Conservation (phyloP, 1,140 invertebrate genomes). For the Pachyrhynchus sulphureomaculatus region DNA sequence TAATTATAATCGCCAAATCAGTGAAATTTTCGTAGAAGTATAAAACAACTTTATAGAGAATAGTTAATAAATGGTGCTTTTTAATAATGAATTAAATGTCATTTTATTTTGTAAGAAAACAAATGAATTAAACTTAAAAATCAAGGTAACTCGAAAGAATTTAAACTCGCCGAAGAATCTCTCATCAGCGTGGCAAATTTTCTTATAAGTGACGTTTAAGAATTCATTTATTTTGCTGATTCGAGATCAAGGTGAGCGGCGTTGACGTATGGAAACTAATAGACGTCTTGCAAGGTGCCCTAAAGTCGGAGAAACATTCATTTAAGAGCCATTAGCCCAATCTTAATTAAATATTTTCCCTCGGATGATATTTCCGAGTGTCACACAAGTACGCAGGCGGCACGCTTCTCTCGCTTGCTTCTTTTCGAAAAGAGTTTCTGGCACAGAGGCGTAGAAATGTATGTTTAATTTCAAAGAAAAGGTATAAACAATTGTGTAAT, state of each 20-base stretch:
- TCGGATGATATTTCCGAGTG: constrained; percentile 29
- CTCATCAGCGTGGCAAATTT: constrained; percentile 6
- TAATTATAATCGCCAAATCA: no score
- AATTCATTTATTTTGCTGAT: constrained; percentile 31
- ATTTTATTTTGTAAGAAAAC: no score
- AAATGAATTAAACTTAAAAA: no score
- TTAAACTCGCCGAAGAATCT: constrained; percentile 4
- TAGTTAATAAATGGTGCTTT: no score
- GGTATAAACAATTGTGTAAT: no score
- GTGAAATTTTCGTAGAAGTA: no score
- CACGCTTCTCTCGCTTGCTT: constrained; percentile 13
- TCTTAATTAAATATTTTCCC: constrained; percentile 32
- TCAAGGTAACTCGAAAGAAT: background rate
- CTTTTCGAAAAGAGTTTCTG: background rate
- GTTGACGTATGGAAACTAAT: constrained; percentile 32
- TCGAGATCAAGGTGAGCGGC: constrained; percentile 11
- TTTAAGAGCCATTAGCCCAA: constrained; percentile 31
- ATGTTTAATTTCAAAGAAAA: background rate
- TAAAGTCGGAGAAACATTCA: constrained; percentile 21
- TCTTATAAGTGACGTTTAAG: constrained; percentile 20
- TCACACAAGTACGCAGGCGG: constrained; percentile 31
- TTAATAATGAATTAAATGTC: no score
- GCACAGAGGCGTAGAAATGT: background rate
- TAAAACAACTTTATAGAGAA: no score
- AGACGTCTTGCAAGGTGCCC: constrained; percentile 26